Evolutionary conservation across 2,113 vertebrate species (phyloP).

Genomic region (Caretta caretta): DNA sequence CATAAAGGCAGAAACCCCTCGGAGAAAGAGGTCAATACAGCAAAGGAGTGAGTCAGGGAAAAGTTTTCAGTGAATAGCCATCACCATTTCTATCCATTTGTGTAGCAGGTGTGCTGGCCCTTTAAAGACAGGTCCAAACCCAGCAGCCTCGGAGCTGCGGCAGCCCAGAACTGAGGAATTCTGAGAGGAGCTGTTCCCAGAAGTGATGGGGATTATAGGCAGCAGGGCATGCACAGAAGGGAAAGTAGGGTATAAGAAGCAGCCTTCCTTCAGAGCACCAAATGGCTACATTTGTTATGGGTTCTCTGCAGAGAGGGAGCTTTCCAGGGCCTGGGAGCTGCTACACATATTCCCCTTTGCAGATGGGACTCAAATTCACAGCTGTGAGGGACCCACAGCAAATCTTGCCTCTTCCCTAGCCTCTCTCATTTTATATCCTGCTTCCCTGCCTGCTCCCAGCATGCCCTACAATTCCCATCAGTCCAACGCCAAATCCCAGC

Average conservation of each 20-base stretch:
- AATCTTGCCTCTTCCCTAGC: neutral
- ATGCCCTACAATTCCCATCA: neutral
- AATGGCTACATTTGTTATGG: neutral
- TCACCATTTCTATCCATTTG: neutral
- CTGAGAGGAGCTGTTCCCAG: neutral
- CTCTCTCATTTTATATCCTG: neutral
- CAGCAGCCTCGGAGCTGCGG: neutral
- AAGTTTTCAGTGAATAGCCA: neutral
- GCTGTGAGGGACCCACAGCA: neutral
- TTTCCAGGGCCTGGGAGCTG: neutral
- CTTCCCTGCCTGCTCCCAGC: neutral
- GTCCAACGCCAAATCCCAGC: neutral
- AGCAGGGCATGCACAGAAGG: neutral
- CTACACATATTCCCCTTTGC: neutral
- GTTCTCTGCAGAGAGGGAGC: neutral
- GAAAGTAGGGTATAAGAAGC: neutral
- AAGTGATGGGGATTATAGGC: neutral
- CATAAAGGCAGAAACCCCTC: neutral
- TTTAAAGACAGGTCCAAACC: neutral
- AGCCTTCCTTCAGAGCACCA: neutral
- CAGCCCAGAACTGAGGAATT: neutral
- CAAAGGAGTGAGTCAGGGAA: neutral
- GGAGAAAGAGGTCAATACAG: neutral
- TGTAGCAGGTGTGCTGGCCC: neutral
- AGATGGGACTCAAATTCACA: neutral